Evolutionary conservation across 2,113 vertebrate species (phyloP), one percentile per base, ranked within the genome.

Genomic region (Xiphophorus hellerii): DNA sequence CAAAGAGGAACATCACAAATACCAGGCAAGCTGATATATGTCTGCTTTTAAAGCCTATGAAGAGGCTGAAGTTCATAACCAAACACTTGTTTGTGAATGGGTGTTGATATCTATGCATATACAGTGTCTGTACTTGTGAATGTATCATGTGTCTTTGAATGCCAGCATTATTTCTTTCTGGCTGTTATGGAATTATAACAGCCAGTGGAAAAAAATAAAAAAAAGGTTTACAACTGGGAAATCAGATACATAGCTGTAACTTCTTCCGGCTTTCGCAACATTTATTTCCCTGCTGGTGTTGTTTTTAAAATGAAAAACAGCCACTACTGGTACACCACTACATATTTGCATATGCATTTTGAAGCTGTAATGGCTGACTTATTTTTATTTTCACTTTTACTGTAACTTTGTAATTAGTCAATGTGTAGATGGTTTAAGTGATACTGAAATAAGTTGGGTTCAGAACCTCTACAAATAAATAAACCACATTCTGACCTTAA

Each of bases 1-100:
- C 64, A 81, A 61, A 82, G 62, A 73, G 4, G 71, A 80, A 76
- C 63, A 66, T 67, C 54, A 66, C 13, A 3, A 12, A 71, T 58
- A 12, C 66, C 8, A 42, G 14, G 30, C 8, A 20, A 61, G 15
- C 61, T 25, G 4, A 48, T 35, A 17, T 8, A 37, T 37, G 62
- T 42, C 44, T 62, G 35, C 10, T 64, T 68, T 73, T 68, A 29
- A 31, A 27, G 51, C n/a, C 25, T 68, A 28, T 33, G 15, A 75
- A 30, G 30, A 27, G 28, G 37, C 35, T 33, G 33, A 74, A 72
- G 69, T 54, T 12, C 42, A 74, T 65, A 62, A 54, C 65, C 54
- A 37, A 73, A 62, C 58, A 51, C 60, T 22, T 44, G 39, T 4
- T 33, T 74, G 39, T 29, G 35, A 22, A 63, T 28, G 9, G 65